Percentiles rank a stretch among this genome's conserved stretches.
phyloP scores from a whole-genome alignment of 1,140 invertebrate species.

The Brachionus asplanchnoidis region DNA sequence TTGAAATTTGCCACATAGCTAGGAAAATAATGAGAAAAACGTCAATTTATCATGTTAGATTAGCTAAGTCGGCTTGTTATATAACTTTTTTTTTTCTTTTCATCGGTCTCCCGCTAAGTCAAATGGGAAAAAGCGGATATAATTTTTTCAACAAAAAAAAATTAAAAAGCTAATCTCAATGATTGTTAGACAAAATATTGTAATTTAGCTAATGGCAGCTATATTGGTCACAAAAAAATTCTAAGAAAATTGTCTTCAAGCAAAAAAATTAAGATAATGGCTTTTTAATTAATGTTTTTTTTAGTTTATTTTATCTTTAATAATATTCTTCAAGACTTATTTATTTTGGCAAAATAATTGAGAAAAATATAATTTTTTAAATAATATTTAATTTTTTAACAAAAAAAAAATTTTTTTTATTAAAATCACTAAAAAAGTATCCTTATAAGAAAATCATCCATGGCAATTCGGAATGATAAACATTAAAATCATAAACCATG shows the following conservation, averaged over 20 bases:
- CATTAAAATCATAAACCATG: too few species aligned
- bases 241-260: not conserved
- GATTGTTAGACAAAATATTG: not conserved
- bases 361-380: too few species aligned
- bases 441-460: too few species aligned
- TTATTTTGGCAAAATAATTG: too few species aligned
- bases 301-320: not conserved
- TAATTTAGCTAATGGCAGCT: not conserved
- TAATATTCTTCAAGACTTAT: too few species aligned
- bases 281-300: slow-evolving; percentile 1
- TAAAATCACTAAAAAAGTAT: too few species aligned
- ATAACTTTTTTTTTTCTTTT: not conserved
- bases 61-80: not conserved
- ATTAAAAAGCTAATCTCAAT: not conserved
- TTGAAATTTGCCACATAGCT: not conserved
- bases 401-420: too few species aligned
- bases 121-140: slow-evolving; percentile 1
- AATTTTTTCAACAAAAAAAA: not conserved
- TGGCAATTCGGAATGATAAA: too few species aligned
- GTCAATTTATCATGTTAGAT: slow-evolving; percentile 25
- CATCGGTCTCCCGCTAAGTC: not conserved
- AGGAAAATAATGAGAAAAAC: not conserved
- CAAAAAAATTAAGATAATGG: slow-evolving; percentile 33
- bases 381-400: too few species aligned
- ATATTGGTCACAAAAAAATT: not conserved